phyloP scores from a whole-genome alignment of 2,797 vertebrate genomes.

The Pelobates cultripes region DNA sequence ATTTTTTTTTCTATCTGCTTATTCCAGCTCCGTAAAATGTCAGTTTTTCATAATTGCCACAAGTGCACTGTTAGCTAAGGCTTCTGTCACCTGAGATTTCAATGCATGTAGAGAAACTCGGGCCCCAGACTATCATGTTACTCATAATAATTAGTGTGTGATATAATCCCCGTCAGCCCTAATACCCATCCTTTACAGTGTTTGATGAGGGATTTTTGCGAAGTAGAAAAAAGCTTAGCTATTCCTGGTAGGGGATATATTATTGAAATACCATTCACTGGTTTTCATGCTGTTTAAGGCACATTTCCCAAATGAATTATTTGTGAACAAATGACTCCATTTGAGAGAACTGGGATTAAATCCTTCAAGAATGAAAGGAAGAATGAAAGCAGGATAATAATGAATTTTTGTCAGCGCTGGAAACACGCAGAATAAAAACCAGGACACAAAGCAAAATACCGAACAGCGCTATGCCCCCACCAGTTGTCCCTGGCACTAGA shows the following conservation, averaged over 20 bases:
- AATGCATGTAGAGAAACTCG: background rate
- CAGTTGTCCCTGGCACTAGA: no score
- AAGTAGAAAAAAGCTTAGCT: constrained; percentile 11
- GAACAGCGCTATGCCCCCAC: no score
- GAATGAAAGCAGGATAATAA: background rate
- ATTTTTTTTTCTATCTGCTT: background rate
- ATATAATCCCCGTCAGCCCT: constrained; percentile 31
- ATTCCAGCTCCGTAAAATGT: background rate
- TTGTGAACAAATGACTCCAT: constrained; percentile 3
- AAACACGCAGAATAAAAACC: no score
- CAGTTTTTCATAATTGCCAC: constrained; percentile 4
- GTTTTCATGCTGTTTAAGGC: constrained; percentile 26
- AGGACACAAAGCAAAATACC: no score
- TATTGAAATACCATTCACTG: constrained; percentile 38
- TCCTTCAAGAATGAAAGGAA: constrained; percentile 10
- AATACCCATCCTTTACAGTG: constrained; percentile 36
- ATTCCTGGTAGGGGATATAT: constrained; percentile 37
- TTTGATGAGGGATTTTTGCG: constrained; percentile 17
- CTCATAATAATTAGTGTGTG: constrained; percentile 38
- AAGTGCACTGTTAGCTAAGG: background rate
- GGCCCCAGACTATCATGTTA: constrained; percentile 5
- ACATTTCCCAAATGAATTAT: constrained; percentile 25
- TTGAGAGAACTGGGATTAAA: background rate
- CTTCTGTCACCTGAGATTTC: constrained; percentile 11
- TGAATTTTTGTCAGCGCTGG: background rate